These are phyloP conservation scores for Megathymus violae DNA, from an alignment of 1,140 invertebrate species.

Conservation along the genomic window DNA sequence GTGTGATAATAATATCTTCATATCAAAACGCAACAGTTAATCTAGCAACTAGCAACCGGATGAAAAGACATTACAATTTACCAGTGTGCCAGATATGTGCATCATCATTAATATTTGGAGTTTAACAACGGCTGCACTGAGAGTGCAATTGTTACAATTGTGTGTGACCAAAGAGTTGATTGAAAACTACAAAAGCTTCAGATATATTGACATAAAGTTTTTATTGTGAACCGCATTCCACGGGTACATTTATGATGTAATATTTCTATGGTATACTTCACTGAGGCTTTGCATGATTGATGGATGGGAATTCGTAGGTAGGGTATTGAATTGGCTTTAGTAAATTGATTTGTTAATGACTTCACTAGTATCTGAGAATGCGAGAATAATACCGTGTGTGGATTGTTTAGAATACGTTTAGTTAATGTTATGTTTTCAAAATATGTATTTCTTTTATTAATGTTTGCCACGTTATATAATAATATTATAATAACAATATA, in stretches of 20 bases:
- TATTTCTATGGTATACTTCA: not conserved
- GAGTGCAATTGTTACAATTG: conserved; percentile 15
- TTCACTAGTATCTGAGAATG: not conserved
- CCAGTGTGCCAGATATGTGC: conserved; percentile 1
- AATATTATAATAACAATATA: too few species aligned
- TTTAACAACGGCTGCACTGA: not conserved
- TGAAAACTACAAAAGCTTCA: conserved; percentile 12
- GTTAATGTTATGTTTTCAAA: too few species aligned
- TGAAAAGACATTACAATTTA: conserved; percentile 14
- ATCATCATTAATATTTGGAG: conserved; percentile 6
- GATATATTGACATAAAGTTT: conserved; percentile 10
- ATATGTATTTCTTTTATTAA: too few species aligned
- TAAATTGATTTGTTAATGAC: not conserved
- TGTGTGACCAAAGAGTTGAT: conserved; percentile 5
- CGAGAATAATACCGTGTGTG: not conserved
- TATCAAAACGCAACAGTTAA: too few species aligned
- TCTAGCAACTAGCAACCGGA: conserved; percentile 5
- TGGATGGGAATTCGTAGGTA: not conserved
- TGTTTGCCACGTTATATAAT: too few species aligned
- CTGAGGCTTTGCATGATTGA: not conserved
- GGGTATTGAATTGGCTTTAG: not conserved
- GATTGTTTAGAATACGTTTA: not conserved
- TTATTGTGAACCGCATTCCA: conserved; percentile 10
- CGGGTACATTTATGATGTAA: not conserved
- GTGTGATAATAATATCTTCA: too few species aligned